Conservation (phyloP, 2,113 vertebrate species). For the Pomatostomus ruficeps region DNA sequence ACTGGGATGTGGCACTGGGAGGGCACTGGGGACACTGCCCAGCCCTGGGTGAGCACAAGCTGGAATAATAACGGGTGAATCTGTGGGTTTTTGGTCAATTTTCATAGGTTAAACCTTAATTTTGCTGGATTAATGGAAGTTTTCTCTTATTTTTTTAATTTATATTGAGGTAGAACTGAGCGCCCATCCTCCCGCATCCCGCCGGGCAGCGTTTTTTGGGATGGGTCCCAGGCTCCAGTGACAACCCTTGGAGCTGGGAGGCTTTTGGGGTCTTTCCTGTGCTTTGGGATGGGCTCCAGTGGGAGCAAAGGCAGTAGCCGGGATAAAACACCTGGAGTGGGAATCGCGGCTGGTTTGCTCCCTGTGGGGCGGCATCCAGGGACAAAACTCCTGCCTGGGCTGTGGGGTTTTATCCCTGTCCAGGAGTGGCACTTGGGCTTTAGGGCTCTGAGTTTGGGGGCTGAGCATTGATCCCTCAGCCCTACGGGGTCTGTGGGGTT, state of each 20-base stretch:
- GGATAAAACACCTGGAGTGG: not conserved
- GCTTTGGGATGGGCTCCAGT: not conserved
- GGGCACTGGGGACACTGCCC: not conserved
- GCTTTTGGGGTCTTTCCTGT: not conserved
- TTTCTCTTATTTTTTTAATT: not conserved
- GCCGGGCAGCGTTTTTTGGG: rapidly evolving
- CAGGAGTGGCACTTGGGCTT: rapidly evolving
- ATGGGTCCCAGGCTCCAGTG: not conserved
- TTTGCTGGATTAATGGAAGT: not conserved
- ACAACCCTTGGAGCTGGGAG: not conserved
- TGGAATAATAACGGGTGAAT: not conserved
- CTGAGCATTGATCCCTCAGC: too few relatives aligned
- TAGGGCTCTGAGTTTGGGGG: not conserved
- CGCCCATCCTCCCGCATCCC: not conserved
- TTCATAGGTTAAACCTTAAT: not conserved
- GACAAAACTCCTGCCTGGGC: too few relatives aligned
- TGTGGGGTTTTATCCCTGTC: not conserved
- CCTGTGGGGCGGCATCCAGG: rapidly evolving
- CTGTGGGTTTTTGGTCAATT: rapidly evolving
- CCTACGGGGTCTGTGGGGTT: not conserved
- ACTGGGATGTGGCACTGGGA: not conserved
- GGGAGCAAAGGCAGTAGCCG: not conserved
- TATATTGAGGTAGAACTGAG: rapidly evolving
- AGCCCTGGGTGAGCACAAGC: rapidly evolving
- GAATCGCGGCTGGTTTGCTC: rapidly evolving